Evolutionary conservation across 2,113 vertebrate genomes (phyloP).

Genomic region (Semnornis frantzii): DNA sequence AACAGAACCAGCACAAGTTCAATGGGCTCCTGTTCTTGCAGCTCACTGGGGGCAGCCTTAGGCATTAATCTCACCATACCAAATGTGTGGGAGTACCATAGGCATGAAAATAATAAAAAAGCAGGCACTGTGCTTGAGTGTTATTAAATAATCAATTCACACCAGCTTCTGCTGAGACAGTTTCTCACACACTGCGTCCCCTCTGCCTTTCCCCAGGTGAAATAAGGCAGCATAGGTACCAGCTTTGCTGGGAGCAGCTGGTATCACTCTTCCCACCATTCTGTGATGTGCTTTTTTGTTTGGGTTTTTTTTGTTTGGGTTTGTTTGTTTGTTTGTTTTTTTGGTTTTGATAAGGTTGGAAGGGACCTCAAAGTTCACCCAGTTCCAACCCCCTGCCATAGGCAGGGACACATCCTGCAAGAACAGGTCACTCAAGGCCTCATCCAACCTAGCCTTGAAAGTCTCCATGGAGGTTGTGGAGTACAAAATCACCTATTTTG

Average conservation of each 20-base stretch:
- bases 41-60: neutral
- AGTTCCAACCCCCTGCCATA: too few relatives aligned
- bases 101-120: conserved; percentile 26
- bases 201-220: neutral
- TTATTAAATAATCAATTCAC: conserved; percentile 32
- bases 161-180: neutral
- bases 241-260: neutral
- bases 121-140: neutral
- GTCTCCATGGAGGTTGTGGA: too few relatives aligned
- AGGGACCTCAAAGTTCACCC: too few relatives aligned
- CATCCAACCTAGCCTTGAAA: too few relatives aligned
- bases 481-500: too few relatives aligned
- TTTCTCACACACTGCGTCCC: neutral
- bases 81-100: neutral
- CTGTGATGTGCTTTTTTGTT: neutral
- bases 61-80: conserved; percentile 1
- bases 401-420: too few relatives aligned
- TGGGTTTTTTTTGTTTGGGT: too few relatives aligned
- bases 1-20: neutral
- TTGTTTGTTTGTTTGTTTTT: too few relatives aligned
- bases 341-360: too few relatives aligned
- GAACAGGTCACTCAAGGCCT: too few relatives aligned
- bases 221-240: neutral
- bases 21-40: neutral
- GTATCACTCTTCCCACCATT: neutral